Conservation (phyloP, 1,140 invertebrate genomes). For the Patella vulgata region DNA sequence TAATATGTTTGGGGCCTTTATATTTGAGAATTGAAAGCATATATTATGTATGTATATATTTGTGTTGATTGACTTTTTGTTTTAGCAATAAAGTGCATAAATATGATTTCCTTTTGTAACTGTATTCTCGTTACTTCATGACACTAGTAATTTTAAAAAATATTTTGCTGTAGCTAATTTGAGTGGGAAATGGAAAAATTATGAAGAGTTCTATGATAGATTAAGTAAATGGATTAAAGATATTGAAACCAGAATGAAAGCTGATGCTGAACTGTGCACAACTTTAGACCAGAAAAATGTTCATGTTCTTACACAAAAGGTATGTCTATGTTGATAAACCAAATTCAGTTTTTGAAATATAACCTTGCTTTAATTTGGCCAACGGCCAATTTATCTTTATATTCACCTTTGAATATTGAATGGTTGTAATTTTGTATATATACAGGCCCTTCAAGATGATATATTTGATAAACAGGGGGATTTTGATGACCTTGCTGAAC, state of each 20-base stretch:
- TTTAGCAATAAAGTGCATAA: conserved; percentile 2
- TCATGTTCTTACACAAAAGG: conserved; percentile 72
- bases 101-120: too few species aligned
- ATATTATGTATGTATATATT: neutral
- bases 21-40: neutral
- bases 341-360: too few species aligned
- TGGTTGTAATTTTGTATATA: neutral
- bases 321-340: conserved; percentile 24
- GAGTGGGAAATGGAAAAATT: conserved; percentile 54
- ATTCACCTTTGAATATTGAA: too few species aligned
- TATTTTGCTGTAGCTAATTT: conserved; percentile 73
- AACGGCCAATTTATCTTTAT: neutral
- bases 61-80: neutral
- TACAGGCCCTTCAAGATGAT: conserved; percentile 52
- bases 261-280: conserved; percentile 88
- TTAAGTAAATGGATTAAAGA: conserved; percentile 92
- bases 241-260: conserved; percentile 89
- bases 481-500: conserved; percentile 59
- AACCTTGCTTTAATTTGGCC: neutral
- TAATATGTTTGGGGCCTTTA: neutral
- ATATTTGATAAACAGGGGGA: conserved; percentile 52
- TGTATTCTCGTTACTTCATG: neutral
- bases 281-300: conserved; percentile 92
- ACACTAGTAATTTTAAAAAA: neutral
- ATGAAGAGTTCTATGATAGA: conserved; percentile 74